A percentile compares a stretch with the other conserved stretches of the same genome.
Evolutionary conservation across 2,797 vertebrate genomes (phyloP).

Genomic region (Rhodeus uyekii): DNA sequence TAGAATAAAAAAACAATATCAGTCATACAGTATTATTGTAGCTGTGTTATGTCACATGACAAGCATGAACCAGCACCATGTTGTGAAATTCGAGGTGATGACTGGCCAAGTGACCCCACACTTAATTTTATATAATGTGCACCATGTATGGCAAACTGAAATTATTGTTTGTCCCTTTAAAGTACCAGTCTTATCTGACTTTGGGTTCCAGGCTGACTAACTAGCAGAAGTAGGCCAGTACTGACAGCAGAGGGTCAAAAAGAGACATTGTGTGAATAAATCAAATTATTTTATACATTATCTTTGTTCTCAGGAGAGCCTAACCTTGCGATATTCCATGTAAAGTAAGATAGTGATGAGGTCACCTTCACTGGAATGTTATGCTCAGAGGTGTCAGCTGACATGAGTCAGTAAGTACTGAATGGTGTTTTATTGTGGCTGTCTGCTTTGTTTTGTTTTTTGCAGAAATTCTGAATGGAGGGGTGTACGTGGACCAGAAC

Average conservation of each 20-base stretch:
- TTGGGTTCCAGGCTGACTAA: neutral
- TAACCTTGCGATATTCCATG: neutral
- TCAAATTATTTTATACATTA: constrained; percentile 40
- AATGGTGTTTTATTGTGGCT: neutral
- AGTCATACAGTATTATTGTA: too few species aligned
- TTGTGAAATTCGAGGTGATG: too few species aligned
- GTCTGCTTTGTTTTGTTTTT: constrained; percentile 2
- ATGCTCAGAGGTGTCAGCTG: neutral
- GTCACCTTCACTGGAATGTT: constrained; percentile 5
- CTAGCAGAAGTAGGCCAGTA: neutral
- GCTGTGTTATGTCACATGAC: too few species aligned
- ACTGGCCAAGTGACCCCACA: too few species aligned
- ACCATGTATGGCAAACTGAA: too few species aligned
- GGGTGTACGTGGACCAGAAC: constrained; percentile 88
- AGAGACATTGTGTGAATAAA: constrained; percentile 21
- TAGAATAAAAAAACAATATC: too few species aligned
- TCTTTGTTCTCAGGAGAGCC: constrained; percentile 9
- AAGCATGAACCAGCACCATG: too few species aligned
- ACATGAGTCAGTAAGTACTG: neutral
- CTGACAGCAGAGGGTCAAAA: constrained; percentile 36
- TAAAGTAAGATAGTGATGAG: neutral
- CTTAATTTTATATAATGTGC: too few species aligned
- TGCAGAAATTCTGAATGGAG: constrained; percentile 87
- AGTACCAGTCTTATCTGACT: neutral
- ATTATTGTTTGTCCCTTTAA: neutral